Base-by-base conservation (phyloP, 2,888 invertebrate species). In the Synanthedon tipuliformis region DNA sequence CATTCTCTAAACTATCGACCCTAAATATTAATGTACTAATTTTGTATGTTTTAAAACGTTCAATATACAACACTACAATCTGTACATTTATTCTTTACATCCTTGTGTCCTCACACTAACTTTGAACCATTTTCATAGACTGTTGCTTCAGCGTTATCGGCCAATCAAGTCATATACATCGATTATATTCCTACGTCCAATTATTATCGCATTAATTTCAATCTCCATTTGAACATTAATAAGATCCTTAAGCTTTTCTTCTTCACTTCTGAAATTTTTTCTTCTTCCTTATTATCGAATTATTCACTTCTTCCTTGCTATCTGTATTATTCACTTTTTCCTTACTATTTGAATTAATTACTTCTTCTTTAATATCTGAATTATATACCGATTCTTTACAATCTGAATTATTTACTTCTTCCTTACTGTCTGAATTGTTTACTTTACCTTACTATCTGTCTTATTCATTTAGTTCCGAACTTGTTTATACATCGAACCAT, bases 1-100 rank as follows among this genome's bases (percentile, higher is more conserved):
- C 72, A 58, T 61, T 72, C 68, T 68, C 78, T 83, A 81, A 71
- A 58, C 79, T 83, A 70, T 73, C 78, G 64, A 73, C 64, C 68
- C 75, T 80, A 75, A 75, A 71, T 64, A 60, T 75, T 69, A 76
- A 76, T 62, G 62, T 73, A 73, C 73, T 78, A 79, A 77, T 61
- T 69, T 68, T 72, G 75, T 78, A 76, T 69, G 68, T 57, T 67
- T 79, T 80, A 79, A 75, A 65, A 72, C 74, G 72, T 69, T 73
- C 64, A 73, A 69, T 76, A 76, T 65, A 69, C 74, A 75, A 76
- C 64, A 69, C 74, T 78, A 80, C 68, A 59, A 61, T 69, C 73
- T 49, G 49, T 49, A 49, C 49, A 49, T 45, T 45, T 45, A 13
- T 45, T 45, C 45, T 45, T 45, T 45, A 45, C 45, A 45, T 45